phyloP scores from a whole-genome alignment of 2,797 vertebrate genomes.

The Cygnus olor region DNA sequence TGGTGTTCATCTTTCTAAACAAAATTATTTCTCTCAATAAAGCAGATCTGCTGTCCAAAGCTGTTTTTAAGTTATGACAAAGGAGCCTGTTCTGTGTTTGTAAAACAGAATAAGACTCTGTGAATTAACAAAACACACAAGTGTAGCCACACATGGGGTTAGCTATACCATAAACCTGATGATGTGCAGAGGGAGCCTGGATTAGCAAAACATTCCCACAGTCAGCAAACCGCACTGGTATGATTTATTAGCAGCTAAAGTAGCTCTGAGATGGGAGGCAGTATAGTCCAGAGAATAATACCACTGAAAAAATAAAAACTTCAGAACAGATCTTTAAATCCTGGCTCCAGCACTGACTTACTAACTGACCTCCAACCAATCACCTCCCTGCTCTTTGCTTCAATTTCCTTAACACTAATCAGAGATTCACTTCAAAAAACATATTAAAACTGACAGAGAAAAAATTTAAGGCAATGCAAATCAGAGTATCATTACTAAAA shows the following conservation, averaged over 20 bases:
- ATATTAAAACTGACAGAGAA: background rate
- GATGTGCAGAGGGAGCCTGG: background rate
- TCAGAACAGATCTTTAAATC: background rate
- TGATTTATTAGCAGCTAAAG: constrained; percentile 26
- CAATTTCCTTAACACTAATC: background rate
- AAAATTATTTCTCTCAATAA: constrained; percentile 15
- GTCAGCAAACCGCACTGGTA: background rate
- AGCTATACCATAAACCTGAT: constrained; percentile 12
- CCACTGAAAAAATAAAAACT: background rate
- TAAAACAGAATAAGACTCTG: background rate
- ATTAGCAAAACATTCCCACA: constrained; percentile 38
- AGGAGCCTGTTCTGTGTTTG: background rate
- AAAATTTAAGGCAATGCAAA: background rate
- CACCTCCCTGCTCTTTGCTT: background rate
- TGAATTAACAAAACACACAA: constrained; percentile 16
- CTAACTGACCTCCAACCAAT: background rate
- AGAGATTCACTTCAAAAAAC: background rate
- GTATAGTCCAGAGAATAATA: background rate
- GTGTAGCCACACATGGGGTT: background rate
- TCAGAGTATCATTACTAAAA: background rate
- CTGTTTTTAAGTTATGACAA: background rate
- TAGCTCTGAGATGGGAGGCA: background rate
- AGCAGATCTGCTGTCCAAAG: background rate
- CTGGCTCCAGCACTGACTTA: background rate
- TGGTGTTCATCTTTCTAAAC: background rate